phyloP scores from a whole-genome alignment of 2,888 invertebrate genomes.

The Hypomecis punctinalis region DNA sequence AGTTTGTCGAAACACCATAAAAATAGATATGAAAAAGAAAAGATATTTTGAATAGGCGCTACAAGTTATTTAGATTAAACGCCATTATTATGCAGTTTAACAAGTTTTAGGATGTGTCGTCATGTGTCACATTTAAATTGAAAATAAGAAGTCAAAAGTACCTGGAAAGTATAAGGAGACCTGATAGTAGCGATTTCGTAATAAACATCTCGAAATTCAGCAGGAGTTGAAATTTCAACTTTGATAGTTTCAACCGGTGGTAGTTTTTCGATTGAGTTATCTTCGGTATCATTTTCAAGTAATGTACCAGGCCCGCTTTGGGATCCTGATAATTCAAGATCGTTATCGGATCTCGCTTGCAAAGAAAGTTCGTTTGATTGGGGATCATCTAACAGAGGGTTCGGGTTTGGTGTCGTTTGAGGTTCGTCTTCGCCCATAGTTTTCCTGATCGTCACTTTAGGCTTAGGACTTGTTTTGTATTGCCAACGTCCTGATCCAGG shows the following conservation, averaged over 20 bases:
- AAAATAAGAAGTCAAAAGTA: slow-evolving; percentile 59
- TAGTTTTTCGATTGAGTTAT: slow-evolving; percentile 87
- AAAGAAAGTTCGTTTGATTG: slow-evolving; percentile 83
- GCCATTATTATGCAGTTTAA: too few species aligned
- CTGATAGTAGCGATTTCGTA: slow-evolving; percentile 96
- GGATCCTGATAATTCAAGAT: slow-evolving; percentile 90
- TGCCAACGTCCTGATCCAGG: slow-evolving; percentile 96
- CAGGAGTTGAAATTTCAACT: slow-evolving; percentile 95
- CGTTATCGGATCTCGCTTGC: slow-evolving; percentile 85
- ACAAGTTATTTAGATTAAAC: too few species aligned
- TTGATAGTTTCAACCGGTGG: slow-evolving; percentile 92
- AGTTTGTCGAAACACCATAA: too few species aligned
- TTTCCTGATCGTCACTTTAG: slow-evolving; percentile 92
- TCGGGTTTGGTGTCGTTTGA: slow-evolving; percentile 76
- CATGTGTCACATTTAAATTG: background rate
- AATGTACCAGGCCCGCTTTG: slow-evolving; percentile 85
- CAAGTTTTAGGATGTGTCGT: too few species aligned
- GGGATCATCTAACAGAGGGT: slow-evolving; percentile 73
- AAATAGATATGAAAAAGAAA: too few species aligned
- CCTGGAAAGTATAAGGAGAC: slow-evolving; percentile 96
- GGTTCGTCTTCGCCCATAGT: slow-evolving; percentile 84
- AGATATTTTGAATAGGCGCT: too few species aligned
- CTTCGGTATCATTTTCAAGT: slow-evolving; percentile 86
- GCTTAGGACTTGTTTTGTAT: slow-evolving; percentile 95
- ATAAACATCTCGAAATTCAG: slow-evolving; percentile 93